These are phyloP conservation scores for Phrynocephalus guinanensis DNA, from an alignment of 2,797 vertebrate genomes.

Conservation along the genomic window DNA sequence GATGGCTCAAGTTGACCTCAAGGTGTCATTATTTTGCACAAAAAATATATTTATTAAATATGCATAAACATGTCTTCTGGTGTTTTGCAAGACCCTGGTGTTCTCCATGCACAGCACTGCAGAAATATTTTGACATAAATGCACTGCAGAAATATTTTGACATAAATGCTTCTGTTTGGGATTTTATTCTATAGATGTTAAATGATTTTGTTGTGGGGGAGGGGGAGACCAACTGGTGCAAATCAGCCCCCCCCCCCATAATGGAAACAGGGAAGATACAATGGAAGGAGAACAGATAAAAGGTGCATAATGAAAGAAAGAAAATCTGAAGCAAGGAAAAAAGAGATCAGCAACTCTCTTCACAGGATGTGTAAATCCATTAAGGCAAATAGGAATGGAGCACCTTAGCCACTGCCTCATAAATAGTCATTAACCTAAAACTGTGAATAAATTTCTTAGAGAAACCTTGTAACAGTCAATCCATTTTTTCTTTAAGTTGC, in stretches of 20 bases:
- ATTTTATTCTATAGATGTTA: background rate
- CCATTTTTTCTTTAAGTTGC: background rate
- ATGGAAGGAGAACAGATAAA: background rate
- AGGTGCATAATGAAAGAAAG: background rate
- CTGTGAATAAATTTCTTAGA: background rate
- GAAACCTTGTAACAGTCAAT: background rate
- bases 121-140: background rate
- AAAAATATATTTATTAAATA: slow-evolving; percentile 33
- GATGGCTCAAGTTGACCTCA: background rate
- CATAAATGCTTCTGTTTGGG: background rate
- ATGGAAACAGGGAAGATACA: background rate
- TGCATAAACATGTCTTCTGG: background rate
- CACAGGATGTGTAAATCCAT: background rate
- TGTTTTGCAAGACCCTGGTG: background rate
- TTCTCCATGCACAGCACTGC: background rate
- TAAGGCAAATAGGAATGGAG: background rate
- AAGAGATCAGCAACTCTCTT: background rate
- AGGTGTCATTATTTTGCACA: slow-evolving; percentile 27
- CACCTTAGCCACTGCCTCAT: background rate
- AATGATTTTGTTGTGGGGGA: background rate
- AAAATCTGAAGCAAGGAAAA: background rate
- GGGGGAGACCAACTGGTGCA: background rate
- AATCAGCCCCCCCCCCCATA: background rate
- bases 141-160: background rate
- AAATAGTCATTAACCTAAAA: background rate